Evolutionary conservation across 2,797 vertebrate genomes (phyloP), one percentile per base, ranked within the genome.

Genomic region (Sardinella longiceps): DNA sequence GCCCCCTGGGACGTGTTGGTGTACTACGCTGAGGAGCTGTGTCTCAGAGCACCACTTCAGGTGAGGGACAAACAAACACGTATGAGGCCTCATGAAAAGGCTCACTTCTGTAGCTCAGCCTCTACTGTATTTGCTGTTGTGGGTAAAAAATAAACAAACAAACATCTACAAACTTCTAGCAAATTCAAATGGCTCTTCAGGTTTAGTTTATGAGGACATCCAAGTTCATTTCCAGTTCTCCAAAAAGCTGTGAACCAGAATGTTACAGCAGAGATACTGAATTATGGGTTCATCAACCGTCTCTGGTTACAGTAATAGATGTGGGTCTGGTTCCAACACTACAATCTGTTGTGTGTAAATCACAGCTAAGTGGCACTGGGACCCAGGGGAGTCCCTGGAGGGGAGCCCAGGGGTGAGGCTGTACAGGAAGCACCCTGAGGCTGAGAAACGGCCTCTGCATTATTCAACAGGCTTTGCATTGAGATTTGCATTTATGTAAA

Each of bases 1-100:
- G 93, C 94, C 33, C 95, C 95, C 0, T 95, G 96, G 95, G 94
- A 95, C 25, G 92, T 95, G 84, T 74, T 95, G 88, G 91, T 95
- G 60, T 95, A 88, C 86, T 95, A 95, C 0, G 95, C 95, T 0
- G 95, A 95, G 86, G 95, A 96, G 83, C 94, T 96, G 82, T 93
- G 93, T 85, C 90, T 95, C 45, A 92, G 95, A 90, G 95, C 95
- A 0, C 94, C 94, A 1, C 81, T 96, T 25, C 94, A 96, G 95
- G 95, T 96, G 37, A 77, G 70, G 70, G 6, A 3, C 25, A n/a
- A n/a, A n/a, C n/a, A n/a, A n/a, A n/a, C n/a, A 86, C 86, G 45
- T 80, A 7, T 84, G 25, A 58, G 23, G 6, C 23, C 20, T 25
- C 33, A 33, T 48, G 60, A n/a, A n/a, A n/a, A n/a, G n/a, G n/a